Base-by-base conservation (phyloP, 2,888 invertebrate genomes). In the Resseliella maxima region DNA sequence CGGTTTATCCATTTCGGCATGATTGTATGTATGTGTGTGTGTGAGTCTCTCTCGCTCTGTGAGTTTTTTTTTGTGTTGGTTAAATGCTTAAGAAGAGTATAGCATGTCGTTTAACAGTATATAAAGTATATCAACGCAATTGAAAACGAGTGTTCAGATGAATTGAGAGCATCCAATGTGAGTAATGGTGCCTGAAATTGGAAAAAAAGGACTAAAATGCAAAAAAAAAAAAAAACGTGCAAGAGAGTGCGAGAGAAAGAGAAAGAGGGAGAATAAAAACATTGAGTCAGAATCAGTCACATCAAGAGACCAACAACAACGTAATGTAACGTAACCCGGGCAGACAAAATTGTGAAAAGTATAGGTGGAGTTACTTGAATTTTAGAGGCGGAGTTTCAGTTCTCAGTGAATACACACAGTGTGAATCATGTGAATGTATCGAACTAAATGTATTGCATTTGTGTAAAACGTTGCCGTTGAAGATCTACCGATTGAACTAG, bases 371-470 rank as follows among this genome's bases (percentile, higher is more conserved):
- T 36, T 59, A 35, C 46, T n/a, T 41, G 36, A 86, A n/a, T 35
- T n/a, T 24, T 2, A 35, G 35, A 81, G 86, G 86, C 38, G 86
- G 86, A 86, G 86, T 46, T 86, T 86, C 81, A 64, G 45, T 81
- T 41, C 64, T 5, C 50, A 12, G 18, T 3, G 27, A 59, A 27
- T 59, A 27, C 24, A 35, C n/a, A 35, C 15, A 15, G 18, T 50
- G 18, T 50, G 18, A 50, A 50, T 50, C 18, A 15, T 50, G 46
- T 50, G 12, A 15, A 50, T 50, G 46, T 50, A 18, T 50, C 2
- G 41, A 41, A 41, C 41, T n/a, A 41, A 41, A 41, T 41, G 41
- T 41, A 24, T 3, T 59, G 59, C 59, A 24, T 59, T 5, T 59
- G 59, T 59, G 59, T n/a, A n/a, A 41, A 41, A 41, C 41, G 41